Base-by-base conservation (phyloP, 2,888 invertebrate species). In the Eretmocerus hayati region DNA sequence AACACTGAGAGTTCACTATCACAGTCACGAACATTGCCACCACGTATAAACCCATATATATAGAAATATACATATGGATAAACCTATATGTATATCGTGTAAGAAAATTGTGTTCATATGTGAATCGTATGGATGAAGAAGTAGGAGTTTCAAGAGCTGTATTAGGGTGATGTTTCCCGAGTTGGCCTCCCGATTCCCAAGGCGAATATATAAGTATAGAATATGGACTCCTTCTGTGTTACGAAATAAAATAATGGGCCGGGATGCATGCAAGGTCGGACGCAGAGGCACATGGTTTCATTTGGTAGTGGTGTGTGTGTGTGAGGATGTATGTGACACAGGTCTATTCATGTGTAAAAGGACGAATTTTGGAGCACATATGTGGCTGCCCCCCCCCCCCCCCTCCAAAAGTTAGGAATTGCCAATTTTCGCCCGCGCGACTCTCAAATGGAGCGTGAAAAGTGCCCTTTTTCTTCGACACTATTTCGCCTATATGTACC, bases 1-100 rank as follows among this genome's bases (percentile, higher is more conserved):
- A 65, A 57, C 55, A 58, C 56, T 38, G 37, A 13, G 31, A 18
- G 37, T 21, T 5, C n/a, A 21, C 13, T 18, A n/a, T n/a, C n/a
- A 26, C 38, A 40, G 42, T 38, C 41, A 46, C 46, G 50, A 46
- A 46, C 38, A 26, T 37, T 18, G 26, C 19, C 26, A 38, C 31
- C 20, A 22, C 16, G 21, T 33, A 11, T 15, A 19, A 30, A 30
- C 13, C 30, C 30, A 9, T 30, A 13, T n/a, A n/a, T n/a, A n/a
- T n/a, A n/a, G n/a, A n/a, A n/a, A n/a, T n/a, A n/a, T n/a, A n/a
- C n/a, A n/a, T n/a, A n/a, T n/a, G n/a, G n/a, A n/a, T n/a, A n/a
- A n/a, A n/a, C n/a, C n/a, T n/a, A n/a, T n/a, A n/a, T n/a, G n/a
- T n/a, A n/a, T n/a, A n/a, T n/a, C n/a, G n/a, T n/a, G n/a, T n/a